phyloP scores from a whole-genome alignment of 2,797 vertebrate genomes.

The Erpetoichthys calabaricus region DNA sequence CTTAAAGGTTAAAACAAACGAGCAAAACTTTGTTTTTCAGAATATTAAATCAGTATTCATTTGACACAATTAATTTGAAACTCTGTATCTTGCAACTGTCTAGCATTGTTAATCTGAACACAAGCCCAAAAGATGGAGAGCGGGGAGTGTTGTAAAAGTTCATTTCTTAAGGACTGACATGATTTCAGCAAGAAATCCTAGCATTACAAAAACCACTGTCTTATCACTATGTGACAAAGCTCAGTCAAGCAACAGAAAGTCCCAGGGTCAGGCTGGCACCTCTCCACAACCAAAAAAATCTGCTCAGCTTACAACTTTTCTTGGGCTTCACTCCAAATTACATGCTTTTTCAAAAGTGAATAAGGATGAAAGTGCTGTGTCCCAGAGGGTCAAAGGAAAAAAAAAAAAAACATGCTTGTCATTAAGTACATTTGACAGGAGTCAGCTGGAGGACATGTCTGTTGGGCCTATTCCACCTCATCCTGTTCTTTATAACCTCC shows the following conservation, averaged over 20 bases:
- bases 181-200: neutral
- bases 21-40: too few relatives aligned
- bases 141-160: too few relatives aligned
- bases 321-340: constrained; percentile 37
- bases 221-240: constrained; percentile 24
- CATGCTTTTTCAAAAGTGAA: constrained; percentile 53
- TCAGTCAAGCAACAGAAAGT: constrained; percentile 22
- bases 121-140: too few relatives aligned
- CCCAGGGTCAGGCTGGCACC: constrained; percentile 43
- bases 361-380: constrained; percentile 42
- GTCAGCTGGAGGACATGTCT: constrained; percentile 52
- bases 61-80: too few relatives aligned
- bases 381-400: constrained; percentile 38
- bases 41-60: too few relatives aligned
- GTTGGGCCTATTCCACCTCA: constrained; percentile 25
- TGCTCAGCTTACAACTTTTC: constrained; percentile 18
- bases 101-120: too few relatives aligned
- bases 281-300: constrained; percentile 32
- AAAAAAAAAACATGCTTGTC: constrained; percentile 57
- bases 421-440: constrained; percentile 49
- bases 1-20: neutral
- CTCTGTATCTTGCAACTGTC: too few relatives aligned
- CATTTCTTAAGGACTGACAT: too few relatives aligned
- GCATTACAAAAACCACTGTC: constrained; percentile 14
- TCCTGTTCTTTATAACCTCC: constrained; percentile 16